Conservation (phyloP, 2,888 invertebrate species). For the Lagria hirta region DNA sequence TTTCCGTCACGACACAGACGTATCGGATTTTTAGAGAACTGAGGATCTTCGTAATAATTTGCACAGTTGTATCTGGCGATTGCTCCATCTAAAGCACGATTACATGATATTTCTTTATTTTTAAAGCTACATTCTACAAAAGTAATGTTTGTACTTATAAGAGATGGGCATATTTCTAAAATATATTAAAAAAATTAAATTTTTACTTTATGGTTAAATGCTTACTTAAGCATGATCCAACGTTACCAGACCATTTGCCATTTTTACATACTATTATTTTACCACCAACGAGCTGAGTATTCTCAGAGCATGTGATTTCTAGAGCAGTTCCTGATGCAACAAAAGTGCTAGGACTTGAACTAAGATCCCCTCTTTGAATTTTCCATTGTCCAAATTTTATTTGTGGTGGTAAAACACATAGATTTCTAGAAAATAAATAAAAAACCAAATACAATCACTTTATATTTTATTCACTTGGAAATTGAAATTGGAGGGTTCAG, state of each 20-base stretch:
- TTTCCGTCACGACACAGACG: constrained; percentile 33
- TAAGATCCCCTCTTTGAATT: too few species aligned
- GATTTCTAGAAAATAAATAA: too few species aligned
- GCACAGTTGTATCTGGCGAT: constrained; percentile 36
- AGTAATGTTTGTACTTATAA: constrained; percentile 24
- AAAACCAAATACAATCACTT: too few species aligned
- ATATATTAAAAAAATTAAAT: too few species aligned
- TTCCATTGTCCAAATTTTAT: too few species aligned
- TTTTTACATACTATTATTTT: constrained; percentile 4
- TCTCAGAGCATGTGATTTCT: constrained; percentile 4
- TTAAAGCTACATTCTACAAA: constrained; percentile 30
- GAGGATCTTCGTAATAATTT: constrained; percentile 36
- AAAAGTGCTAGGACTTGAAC: too few species aligned
- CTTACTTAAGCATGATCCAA: constrained; percentile 34
- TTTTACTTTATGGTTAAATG: too few species aligned
- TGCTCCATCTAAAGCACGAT: constrained; percentile 35
- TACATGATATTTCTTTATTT: constrained; percentile 12
- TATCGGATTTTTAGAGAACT: constrained; percentile 2
- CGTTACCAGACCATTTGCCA: constrained; percentile 24
- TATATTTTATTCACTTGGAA: too few species aligned
- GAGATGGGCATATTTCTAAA: too few species aligned
- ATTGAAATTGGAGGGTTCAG: too few species aligned
- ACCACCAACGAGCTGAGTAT: constrained; percentile 6
- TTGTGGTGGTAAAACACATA: too few species aligned
- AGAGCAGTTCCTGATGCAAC: constrained; percentile 3